Percentiles rank a stretch among this genome's conserved stretches.
These are phyloP conservation scores for Erythrolamprus reginae DNA, from an alignment of 2,113 vertebrate species.

Conservation along the genomic window DNA sequence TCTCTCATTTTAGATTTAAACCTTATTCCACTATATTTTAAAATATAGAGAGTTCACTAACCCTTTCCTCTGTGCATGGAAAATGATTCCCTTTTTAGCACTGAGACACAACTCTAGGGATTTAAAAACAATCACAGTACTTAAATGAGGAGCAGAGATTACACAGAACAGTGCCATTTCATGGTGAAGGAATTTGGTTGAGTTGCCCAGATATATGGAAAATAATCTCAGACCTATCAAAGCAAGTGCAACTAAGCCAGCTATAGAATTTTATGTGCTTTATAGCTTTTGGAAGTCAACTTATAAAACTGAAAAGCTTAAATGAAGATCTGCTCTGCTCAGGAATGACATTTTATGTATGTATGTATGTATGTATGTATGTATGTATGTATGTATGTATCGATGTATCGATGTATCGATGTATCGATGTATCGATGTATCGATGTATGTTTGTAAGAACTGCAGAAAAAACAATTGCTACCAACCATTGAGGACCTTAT, in stretches of 20 bases:
- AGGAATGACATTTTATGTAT: neutral
- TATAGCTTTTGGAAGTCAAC: neutral
- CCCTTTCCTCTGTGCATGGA: neutral
- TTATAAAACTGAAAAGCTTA: neutral
- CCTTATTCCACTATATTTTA: neutral
- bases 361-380: too few relatives aligned
- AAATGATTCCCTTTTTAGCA: neutral
- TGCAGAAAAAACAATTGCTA: too few relatives aligned
- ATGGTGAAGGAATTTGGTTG: constrained; percentile 32
- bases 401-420: too few relatives aligned
- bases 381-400: too few relatives aligned
- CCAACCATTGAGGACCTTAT: too few relatives aligned
- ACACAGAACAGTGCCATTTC: constrained; percentile 41
- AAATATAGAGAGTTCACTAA: neutral
- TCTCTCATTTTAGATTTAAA: neutral
- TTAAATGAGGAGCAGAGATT: constrained; percentile 41
- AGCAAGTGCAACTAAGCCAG: neutral
- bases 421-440: too few relatives aligned
- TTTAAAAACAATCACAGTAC: constrained; percentile 38
- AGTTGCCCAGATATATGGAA: constrained; percentile 42
- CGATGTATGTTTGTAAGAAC: too few relatives aligned
- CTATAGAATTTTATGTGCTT: neutral
- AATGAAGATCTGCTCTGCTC: neutral
- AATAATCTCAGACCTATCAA: constrained; percentile 1
- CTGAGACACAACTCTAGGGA: constrained; percentile 6